phyloP scores from a whole-genome alignment of 2,888 invertebrate species.

The Agonopterix alstromeriana region DNA sequence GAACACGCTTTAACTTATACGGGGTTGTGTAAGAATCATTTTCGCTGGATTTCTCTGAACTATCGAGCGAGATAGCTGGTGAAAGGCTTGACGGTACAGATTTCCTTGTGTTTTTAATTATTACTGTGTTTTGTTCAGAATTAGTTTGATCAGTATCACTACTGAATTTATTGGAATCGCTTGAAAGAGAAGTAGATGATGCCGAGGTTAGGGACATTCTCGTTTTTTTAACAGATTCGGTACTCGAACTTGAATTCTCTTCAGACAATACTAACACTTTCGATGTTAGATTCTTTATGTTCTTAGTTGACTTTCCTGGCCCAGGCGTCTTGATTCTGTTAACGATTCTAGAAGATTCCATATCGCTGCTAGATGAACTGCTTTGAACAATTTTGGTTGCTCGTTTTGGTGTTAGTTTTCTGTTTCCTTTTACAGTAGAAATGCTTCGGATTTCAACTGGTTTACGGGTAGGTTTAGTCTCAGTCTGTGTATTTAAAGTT shows the following conservation, averaged over 20 bases:
- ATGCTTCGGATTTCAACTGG: too few relatives aligned
- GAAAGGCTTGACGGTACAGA: neutral
- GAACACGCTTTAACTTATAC: slow-evolving; percentile 23
- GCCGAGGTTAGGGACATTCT: neutral
- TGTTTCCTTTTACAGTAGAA: slow-evolving; percentile 2
- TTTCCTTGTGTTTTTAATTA: neutral
- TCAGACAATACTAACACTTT: slow-evolving; percentile 1
- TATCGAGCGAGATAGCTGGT: neutral
- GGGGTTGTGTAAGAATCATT: slow-evolving; percentile 1
- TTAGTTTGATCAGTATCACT: neutral
- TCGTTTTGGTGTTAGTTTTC: slow-evolving; percentile 1
- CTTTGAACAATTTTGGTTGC: neutral
- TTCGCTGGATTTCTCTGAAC: neutral
- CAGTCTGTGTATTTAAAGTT: slow-evolving; percentile 11
- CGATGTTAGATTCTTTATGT: neutral
- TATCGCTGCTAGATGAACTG: slow-evolving; percentile 6
- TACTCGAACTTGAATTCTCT: neutral
- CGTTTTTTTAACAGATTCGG: neutral
- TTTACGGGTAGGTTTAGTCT: slow-evolving; percentile 5
- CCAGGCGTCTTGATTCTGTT: neutral
- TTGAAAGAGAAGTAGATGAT: neutral
- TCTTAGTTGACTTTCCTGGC: neutral
- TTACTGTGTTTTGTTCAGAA: neutral
- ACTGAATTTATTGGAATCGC: neutral
- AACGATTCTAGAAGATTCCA: neutral